Evolutionary conservation across 2,113 vertebrate genomes (phyloP).

Genomic region (Xerus inauris): DNA sequence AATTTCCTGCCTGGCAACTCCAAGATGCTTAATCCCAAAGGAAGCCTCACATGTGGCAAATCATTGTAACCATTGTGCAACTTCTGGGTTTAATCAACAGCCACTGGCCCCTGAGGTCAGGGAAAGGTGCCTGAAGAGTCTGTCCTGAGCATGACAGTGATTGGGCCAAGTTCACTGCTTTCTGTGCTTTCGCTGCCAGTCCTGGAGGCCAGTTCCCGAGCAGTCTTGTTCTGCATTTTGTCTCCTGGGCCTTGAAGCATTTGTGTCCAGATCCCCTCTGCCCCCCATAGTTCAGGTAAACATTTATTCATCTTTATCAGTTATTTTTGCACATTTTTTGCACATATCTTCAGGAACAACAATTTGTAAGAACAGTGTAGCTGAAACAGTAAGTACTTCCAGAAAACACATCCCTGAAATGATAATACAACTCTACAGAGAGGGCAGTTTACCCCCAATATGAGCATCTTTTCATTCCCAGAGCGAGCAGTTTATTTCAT

Average conservation of each 20-base stretch:
- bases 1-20: not conserved
- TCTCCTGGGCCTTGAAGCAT: not conserved
- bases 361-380: not conserved
- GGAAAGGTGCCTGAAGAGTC: not conserved
- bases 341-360: not conserved
- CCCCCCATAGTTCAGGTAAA: not conserved
- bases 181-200: not conserved
- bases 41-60: not conserved
- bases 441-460: not conserved
- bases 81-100: not conserved
- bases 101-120: not conserved
- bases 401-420: not conserved
- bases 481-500: not conserved
- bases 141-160: not conserved
- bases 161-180: not conserved
- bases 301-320: not conserved
- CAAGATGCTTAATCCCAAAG: not conserved
- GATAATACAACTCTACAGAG: not conserved
- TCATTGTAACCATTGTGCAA: not conserved
- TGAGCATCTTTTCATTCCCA: not conserved
- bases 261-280: not conserved
- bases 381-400: not conserved
- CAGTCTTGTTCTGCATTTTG: not conserved
- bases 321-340: not conserved
- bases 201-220: not conserved